phyloP scores from a whole-genome alignment of 1,140 invertebrate genomes.

The Zaprionus davidi region DNA sequence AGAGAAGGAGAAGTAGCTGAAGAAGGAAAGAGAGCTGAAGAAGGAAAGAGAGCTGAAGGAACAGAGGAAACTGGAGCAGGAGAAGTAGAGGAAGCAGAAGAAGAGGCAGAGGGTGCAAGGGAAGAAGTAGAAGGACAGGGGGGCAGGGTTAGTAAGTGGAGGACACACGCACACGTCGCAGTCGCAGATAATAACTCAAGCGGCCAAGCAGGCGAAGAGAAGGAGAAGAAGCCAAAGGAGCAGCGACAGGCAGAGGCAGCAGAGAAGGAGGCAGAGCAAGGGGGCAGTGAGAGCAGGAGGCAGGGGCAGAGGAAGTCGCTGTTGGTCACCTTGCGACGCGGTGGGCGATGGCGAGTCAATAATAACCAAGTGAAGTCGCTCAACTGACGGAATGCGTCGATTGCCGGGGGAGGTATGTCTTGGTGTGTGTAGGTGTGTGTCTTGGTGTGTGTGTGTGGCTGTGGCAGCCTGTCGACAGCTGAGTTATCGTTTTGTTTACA shows the following conservation, averaged over 20 bases:
- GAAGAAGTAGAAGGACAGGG: not conserved
- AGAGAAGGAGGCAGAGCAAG: not conserved
- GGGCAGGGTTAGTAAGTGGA: not conserved
- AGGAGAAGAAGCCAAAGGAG: not conserved
- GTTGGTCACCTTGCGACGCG: conserved; percentile 29
- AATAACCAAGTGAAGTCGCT: conserved; percentile 14
- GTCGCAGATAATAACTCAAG: conserved; percentile 5
- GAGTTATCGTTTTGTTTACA: conserved; percentile 58
- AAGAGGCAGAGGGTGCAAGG: not conserved
- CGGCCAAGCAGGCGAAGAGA: not conserved
- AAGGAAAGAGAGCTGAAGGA: not conserved
- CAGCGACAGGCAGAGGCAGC: not conserved
- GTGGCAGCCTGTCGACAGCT: conserved; percentile 39
- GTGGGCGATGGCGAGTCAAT: conserved; percentile 13
- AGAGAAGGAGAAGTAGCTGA: conserved; percentile 1
- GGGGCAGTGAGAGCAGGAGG: not conserved
- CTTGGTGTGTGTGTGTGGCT: conserved; percentile 4
- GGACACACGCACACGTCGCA: conserved; percentile 18
- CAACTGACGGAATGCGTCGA: not conserved
- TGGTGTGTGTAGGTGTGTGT: conserved; percentile 13
- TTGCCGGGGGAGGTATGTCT: not conserved
- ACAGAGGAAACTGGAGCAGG: not conserved
- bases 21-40: not conserved
- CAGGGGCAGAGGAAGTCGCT: not conserved
- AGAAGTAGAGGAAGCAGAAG: not conserved